Evolutionary conservation across 1,140 invertebrate species (phyloP), one percentile per base, ranked within the genome.

Genomic region (Drosophila pectinifera): DNA sequence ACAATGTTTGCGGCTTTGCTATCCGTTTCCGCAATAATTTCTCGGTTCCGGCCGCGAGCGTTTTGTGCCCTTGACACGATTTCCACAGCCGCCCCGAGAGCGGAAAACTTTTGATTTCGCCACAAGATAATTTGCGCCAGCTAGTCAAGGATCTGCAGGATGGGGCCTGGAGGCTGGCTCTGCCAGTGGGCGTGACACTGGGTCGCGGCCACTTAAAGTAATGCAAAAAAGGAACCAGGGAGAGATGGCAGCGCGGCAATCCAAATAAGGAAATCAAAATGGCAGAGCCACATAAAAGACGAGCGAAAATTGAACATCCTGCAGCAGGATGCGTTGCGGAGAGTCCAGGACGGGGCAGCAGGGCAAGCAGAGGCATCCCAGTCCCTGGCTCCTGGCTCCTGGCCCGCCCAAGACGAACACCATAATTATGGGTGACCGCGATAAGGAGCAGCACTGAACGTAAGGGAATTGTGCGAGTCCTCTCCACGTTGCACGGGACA

Each of bases 241-340:
- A 43, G 62, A 65, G 62, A 63, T 28, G 73, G 76, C 67, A 77
- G 67, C 61, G 68, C 77, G 81, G 76, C 78, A 82, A 86, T 80
- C 83, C 82, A 88, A 86, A 86, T 88, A 86, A 86, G 82, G 82
- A 86, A 86, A 86, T 86, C 82, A 86, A 88, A 86, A 86, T 82
- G 83, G 80, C 79, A 68, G 70, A 82, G 83, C 82, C 64, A 76
- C 85, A 88, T 82, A 82, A 86, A 80, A 83, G 79, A 72, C 82
- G 62, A 82, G 84, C 83, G 82, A 88, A 86, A 86, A 86, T 88
- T 88, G 75, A 86, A 86, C 83, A 86, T 86, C 82, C 82, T 88
- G 82, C 75, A 45, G 78, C 82, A 82, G 83, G 82, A 88, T 85
- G 82, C 80, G 67, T 62, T 67, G 81, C 62, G 55, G 20, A 20